Conservation (phyloP, 2,888 invertebrate species). For the Tupiocoris notatus region DNA sequence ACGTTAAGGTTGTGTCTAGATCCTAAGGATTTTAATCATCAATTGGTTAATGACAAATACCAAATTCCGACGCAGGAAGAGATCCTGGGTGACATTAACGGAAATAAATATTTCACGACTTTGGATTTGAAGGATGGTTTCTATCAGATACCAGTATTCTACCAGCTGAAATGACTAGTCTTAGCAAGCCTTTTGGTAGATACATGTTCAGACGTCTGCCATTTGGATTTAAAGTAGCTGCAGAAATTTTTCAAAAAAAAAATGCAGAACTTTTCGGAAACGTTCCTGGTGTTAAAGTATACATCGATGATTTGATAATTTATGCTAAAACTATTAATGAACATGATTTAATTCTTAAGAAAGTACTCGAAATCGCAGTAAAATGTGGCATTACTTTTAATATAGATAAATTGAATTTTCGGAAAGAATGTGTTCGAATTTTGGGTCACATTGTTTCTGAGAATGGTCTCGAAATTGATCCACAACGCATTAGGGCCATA, state of each 20-base stretch:
- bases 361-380: neutral
- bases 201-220: conserved; percentile 13
- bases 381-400: neutral
- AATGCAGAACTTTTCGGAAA: conserved; percentile 3
- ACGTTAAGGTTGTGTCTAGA: too few relatives aligned
- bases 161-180: neutral
- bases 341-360: neutral
- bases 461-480: neutral
- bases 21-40: neutral
- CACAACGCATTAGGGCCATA: neutral
- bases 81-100: neutral
- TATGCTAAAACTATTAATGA: neutral
- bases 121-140: too few relatives aligned
- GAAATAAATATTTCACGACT: neutral
- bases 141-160: neutral
- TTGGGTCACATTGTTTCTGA: neutral
- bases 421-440: neutral
- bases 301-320: conserved; percentile 23
- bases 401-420: neutral
- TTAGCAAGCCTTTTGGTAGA: neutral
- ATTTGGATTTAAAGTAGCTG: neutral
- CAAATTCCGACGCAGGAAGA: too few relatives aligned
- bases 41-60: too few relatives aligned
- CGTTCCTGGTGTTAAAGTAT: conserved; percentile 15
- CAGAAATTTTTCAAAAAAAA: neutral